A percentile compares a stretch with the other conserved stretches of the same genome.
Evolutionary conservation across 2,113 vertebrate species (phyloP).

Genomic region (Bubalus kerabau): DNA sequence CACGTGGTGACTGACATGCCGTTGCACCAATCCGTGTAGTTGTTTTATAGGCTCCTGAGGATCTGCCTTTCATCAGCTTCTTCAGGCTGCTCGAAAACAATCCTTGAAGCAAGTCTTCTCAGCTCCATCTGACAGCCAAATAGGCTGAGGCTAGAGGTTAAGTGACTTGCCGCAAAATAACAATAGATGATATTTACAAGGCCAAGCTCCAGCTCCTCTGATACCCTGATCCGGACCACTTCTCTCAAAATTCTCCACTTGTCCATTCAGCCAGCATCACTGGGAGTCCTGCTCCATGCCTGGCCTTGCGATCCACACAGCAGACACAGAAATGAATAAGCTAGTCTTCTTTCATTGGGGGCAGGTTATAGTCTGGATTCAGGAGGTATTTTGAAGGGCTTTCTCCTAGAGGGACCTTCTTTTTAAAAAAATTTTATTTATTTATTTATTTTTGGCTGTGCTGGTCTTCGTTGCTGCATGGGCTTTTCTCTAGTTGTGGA

Average conservation of each 20-base stretch:
- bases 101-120: not conserved
- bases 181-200: not conserved
- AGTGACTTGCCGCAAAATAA: not conserved
- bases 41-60: not conserved
- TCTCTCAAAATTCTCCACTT: not conserved
- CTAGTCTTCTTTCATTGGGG: rapidly evolving
- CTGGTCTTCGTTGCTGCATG: not conserved
- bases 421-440: not conserved
- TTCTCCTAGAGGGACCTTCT: not conserved
- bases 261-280: not conserved
- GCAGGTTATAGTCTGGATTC: not conserved
- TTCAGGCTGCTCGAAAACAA: not conserved
- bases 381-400: not conserved
- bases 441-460: not conserved
- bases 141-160: not conserved
- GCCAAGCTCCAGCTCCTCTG: not conserved
- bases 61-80: not conserved
- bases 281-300: not conserved
- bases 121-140: not conserved
- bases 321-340: not conserved
- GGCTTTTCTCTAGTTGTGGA: not conserved
- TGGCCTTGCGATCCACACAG: not conserved
- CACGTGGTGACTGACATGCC: rapidly evolving
- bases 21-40: rapidly evolving
- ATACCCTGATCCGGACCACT: not conserved